Evolutionary conservation across 2,888 invertebrate species (phyloP), one percentile per base, ranked within the genome.

Genomic region (Tigriopus californicus): DNA sequence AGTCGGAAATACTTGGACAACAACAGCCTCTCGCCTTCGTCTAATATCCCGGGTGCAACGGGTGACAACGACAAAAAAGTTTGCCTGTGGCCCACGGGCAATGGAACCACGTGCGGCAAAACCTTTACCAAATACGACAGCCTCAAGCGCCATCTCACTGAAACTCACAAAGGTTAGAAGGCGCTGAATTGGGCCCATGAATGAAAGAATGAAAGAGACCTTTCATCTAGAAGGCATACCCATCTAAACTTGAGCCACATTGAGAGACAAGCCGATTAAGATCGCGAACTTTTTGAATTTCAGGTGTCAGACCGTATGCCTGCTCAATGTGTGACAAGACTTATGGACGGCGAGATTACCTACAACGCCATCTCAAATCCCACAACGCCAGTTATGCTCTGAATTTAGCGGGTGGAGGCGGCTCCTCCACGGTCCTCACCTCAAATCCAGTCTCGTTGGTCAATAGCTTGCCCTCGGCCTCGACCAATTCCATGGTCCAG

Each of bases 321-420:
- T 56, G 56, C 20, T 22, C 41, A 11, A 22, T 56, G 24, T 56
- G 56, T 56, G 56, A 56, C 44, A 56, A 56, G 44, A 42, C 42
- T n/a, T 56, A 56, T n/a, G 56, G 56, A 11, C 42, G 56, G 12
- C 41, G 44, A 46, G 56, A 56, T 20, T 56, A 56, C 44, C 20
- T 56, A 15, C 56, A 56, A 44, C 20, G 56, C 12, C 56, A 56
- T 25, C 25, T 56, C n/a, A 56, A 56, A 44, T 56, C 56, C 20
- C 56, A 56, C 24, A 41, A 41, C 13, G 40, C 53, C 41, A 41
- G 15, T 15, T 40, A 41, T 53, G 56, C 56, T 1, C 44, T 56
- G 22, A 44, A 41, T 18, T 42, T 44, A n/a, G 15, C 46, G 20
- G 15, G 18, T 18, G 46, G 46, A 46, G 46, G 46, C 15, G 20